A percentile compares a stretch with the other conserved stretches of the same genome.
Conservation (phyloP, 2,888 invertebrate species). For the Drosophila emarginata region DNA sequence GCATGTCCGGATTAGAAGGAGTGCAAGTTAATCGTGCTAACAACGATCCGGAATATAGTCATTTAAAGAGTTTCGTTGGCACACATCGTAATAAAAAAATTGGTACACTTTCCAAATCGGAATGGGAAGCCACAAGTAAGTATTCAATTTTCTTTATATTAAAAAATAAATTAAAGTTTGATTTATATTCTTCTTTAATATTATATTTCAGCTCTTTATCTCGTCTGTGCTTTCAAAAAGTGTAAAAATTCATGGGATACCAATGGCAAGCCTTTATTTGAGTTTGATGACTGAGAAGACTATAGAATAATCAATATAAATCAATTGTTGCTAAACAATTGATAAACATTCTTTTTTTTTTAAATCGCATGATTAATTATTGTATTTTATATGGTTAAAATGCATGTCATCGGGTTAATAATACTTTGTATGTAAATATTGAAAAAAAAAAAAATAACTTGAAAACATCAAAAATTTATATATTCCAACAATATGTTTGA, state of each 20-base stretch:
- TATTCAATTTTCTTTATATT: neutral
- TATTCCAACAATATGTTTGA: neutral
- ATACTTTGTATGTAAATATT: neutral
- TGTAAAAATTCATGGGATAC: conserved; percentile 79
- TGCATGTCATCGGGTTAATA: neutral
- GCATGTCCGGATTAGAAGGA: conserved; percentile 91
- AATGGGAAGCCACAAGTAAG: conserved; percentile 97
- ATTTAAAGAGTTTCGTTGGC: conserved; percentile 85
- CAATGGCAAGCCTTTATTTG: conserved; percentile 63
- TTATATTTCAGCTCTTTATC: conserved; percentile 88
- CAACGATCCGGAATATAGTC: conserved; percentile 86
- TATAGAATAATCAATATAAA: neutral
- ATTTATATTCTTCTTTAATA: conserved; percentile 16
- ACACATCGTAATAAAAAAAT: conserved; percentile 82
- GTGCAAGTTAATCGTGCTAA: conserved; percentile 86
- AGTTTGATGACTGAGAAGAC: conserved; percentile 61
- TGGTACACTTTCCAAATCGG: conserved; percentile 93
- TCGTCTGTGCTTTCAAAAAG: conserved; percentile 93
- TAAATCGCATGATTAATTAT: conserved; percentile 33
- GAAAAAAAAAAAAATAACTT: neutral
- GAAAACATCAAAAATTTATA: neutral
- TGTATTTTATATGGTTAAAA: conserved; percentile 11
- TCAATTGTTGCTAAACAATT: neutral
- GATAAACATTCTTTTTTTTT: neutral
- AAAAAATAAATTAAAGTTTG: neutral